Evolutionary conservation across 1,140 invertebrate genomes (phyloP).

Genomic region (Cydia amplana): DNA sequence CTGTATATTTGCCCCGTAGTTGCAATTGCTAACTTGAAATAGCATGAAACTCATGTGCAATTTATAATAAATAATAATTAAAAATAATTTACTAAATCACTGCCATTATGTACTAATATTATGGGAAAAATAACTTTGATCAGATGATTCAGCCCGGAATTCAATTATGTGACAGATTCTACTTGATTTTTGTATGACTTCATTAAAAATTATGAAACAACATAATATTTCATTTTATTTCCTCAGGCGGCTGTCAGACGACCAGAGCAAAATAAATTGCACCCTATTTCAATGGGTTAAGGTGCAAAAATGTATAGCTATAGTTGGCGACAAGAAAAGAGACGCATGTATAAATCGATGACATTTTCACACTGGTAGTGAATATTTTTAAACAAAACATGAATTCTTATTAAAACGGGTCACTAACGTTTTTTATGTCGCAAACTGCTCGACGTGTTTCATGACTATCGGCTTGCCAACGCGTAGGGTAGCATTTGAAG

Average conservation of each 20-base stretch:
- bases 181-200: conserved; percentile 9
- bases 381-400: no score
- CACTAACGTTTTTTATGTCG: no score
- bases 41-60: not conserved
- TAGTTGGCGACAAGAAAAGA: no score
- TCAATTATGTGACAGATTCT: not conserved
- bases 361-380: no score
- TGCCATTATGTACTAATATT: conserved; percentile 6
- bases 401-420: no score
- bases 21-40: not conserved
- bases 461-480: no score
- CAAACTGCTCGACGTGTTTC: no score
- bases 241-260: not conserved
- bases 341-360: no score
- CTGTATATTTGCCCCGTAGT: not conserved
- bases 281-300: no score
- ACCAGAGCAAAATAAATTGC: not conserved
- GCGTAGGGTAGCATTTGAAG: no score
- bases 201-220: conserved; percentile 11
- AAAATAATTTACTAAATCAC: not conserved
- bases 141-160: not conserved
- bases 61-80: not conserved
- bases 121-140: not conserved
- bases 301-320: no score
- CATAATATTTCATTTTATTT: not conserved